Evolutionary conservation across 2,888 invertebrate species (phyloP), one percentile per base, ranked within the genome.

Genomic region (Beris morrisii): DNA sequence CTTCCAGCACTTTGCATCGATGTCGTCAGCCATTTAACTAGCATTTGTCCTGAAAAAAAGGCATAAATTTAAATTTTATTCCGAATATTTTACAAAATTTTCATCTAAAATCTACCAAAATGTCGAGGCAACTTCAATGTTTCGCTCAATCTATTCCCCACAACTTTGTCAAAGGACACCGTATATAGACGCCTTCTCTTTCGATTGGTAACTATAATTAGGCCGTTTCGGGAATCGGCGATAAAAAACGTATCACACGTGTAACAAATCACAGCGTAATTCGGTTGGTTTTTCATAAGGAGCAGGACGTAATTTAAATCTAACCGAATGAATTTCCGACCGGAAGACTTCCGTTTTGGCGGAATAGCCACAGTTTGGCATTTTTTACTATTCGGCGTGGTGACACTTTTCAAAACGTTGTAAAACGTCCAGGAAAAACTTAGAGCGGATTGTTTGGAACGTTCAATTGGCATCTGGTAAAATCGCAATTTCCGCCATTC

Each of bases 21-120:
- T 59, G 92, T 90, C 72, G 90, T 83, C 74, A 94, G 87, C 93
- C 95, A 95, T 80, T 93, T 93, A 73, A 95, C 84, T 75, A 96
- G 85, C 91, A 94, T 93, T 82, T 94, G 91, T 80, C 95, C 95
- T 96, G 55, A 38, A 38, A 38, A 30, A 48, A 2, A 30, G 11
- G 5, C 38, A 38, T 38, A 7, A 38, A 7, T 38, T 7, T 38
- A 7, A 38, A 38, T 38, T 9, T 5, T 38, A 38, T 38, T 32
- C 32, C 44, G 15, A 57, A n/a, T 12, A n/a, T n/a, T n/a, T n/a
- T n/a, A 44, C 15, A 43, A 45, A 30, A 9, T 31, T 6, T 5
- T 11, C 31, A 54, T 7, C 31, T n/a, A 2, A 43, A 56, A 22
- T 22, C 12, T 61, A 61, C 61, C 61, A 13, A 50, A 38, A n/a